Conservation (phyloP, 1,140 invertebrate species). For the Apis mellifera region DNA sequence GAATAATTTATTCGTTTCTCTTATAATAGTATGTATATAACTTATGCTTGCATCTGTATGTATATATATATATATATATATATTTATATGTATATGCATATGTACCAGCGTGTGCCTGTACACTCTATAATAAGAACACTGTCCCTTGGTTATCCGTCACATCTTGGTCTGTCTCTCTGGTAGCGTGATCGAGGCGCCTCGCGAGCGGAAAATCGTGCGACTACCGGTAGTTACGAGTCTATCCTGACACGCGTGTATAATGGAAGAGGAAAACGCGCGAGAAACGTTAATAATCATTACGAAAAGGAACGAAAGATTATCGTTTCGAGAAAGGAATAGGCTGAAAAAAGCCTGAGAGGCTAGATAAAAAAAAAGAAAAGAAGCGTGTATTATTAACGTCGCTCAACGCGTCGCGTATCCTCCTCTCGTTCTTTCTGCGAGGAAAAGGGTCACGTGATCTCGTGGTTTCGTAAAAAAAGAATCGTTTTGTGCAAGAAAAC, state of each 20-base stretch:
- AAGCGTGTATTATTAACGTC: background rate
- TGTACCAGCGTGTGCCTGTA: slow-evolving; percentile 55
- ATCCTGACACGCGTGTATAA: background rate
- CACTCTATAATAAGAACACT: slow-evolving; percentile 33
- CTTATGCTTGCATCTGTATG: slow-evolving; percentile 47
- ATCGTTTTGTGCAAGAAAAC: background rate
- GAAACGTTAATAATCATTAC: background rate
- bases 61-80: slow-evolving; percentile 1
- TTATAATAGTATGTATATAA: slow-evolving; percentile 56
- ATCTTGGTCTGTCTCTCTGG: slow-evolving; percentile 44
- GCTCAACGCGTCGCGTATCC: background rate
- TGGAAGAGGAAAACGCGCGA: background rate
- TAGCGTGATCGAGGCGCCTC: slow-evolving; percentile 30
- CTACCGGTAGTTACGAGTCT: slow-evolving; percentile 45
- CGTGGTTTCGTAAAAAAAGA: slow-evolving; percentile 2
- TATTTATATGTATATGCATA: background rate
- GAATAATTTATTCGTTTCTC: slow-evolving; percentile 57
- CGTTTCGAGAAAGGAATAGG: too few relatives aligned
- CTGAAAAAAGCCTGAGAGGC: background rate
- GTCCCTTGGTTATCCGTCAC: slow-evolving; percentile 37
- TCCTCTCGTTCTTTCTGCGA: background rate
- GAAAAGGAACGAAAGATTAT: too few relatives aligned
- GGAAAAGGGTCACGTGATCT: background rate
- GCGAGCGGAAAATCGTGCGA: slow-evolving; percentile 53
- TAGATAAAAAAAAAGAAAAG: too few relatives aligned